Base-by-base conservation (phyloP, 1,140 invertebrate genomes). In the Drosophila biarmipes region DNA sequence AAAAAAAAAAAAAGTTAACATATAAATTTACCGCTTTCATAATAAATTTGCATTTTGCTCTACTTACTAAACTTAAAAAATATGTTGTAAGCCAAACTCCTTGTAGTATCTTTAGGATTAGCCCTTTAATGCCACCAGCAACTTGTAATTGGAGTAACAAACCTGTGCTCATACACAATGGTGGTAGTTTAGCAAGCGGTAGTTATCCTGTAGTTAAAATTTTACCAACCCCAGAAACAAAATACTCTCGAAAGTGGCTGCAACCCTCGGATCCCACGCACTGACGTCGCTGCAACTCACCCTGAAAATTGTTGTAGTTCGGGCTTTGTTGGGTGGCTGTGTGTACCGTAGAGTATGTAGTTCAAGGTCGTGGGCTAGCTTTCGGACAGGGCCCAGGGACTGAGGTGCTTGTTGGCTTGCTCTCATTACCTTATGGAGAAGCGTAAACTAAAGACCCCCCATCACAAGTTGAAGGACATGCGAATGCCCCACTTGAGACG, bases 201-300 rank as follows among this genome's bases (percentile, higher is more conserved):
- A 15, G 52, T 21, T 21, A 4, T 29, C n/a, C 15, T 40, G 53
- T 21, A 19, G 53, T 15, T 58, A 38, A 54, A 62, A 54, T 40
- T 40, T 31, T 27, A 15, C 11, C 43, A 17, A 17, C 57, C 38
- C 17, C 12, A 48, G 56, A 34, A 31, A 51, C 24, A 17, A 34
- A 35, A 46, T 43, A 42, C 45, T 34, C 63, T 66, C 37, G 45
- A 67, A 43, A 11, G 31, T 51, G 37, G 45, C 38, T 64, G 63
- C 63, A 67, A 64, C 63, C 63, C 59, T 46, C 15, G 35, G 29
- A 64, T 29, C 78, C 43, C 63, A 51, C 63, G 63, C 75, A 61
- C 66, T 85, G 77, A 86, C 81, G 77, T 80, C 46, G 66, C 37
- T 75, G 68, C 54, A 77, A 54, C 63, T 62, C 45, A 48, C 40